phyloP scores from a whole-genome alignment of 2,797 vertebrate genomes.

The Acridotheres tristis region DNA sequence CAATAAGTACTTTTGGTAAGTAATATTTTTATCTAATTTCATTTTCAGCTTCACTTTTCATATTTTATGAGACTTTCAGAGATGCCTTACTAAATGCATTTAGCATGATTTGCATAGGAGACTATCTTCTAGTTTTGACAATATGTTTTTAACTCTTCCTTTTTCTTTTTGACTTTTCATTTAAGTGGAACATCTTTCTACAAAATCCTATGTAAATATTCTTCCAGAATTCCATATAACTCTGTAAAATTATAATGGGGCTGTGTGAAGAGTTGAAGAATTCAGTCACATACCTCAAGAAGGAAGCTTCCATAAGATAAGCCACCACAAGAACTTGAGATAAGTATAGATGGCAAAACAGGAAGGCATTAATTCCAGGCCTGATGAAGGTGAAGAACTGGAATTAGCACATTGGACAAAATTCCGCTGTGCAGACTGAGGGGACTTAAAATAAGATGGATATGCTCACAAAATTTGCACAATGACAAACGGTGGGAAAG shows the following conservation, averaged over 20 bases:
- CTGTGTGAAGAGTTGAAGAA: background rate
- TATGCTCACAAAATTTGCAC: rapidly evolving
- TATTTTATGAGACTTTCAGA: background rate
- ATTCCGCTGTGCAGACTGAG: background rate
- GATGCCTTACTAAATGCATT: background rate
- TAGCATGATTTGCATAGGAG: background rate
- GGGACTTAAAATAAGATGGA: background rate
- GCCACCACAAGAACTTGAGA: background rate
- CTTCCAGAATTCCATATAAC: background rate
- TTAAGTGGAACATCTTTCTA: background rate
- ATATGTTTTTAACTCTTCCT: background rate
- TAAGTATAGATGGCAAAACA: background rate
- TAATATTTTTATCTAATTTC: background rate
- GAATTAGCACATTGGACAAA: background rate
- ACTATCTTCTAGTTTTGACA: background rate
- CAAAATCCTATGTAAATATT: background rate
- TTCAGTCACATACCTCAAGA: background rate
- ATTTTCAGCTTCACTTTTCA: background rate
- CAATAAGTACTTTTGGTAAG: background rate
- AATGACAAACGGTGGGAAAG: background rate
- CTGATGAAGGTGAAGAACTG: background rate
- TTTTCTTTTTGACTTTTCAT: background rate
- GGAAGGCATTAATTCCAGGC: background rate
- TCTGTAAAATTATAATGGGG: background rate
- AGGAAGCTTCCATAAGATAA: background rate